Base-by-base conservation (phyloP, 2,113 vertebrate genomes). In the Protomyctophum bolini region DNA sequence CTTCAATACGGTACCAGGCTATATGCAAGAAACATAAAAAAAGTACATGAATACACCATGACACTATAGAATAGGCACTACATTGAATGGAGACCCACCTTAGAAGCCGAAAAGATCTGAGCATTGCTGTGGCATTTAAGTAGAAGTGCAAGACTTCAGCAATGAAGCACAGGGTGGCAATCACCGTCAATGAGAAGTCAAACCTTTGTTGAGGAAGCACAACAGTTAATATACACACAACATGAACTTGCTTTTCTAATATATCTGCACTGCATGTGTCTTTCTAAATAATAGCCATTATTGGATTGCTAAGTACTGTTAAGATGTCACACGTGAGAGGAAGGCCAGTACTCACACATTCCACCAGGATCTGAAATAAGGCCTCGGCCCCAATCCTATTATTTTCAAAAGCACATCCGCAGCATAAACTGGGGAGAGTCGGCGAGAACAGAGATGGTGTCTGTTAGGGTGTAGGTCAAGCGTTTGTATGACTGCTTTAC, bases 301-400 rank as follows among this genome's bases (percentile, higher is more conserved):
- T 3, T 10, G 51, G 12, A 50, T 7, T 6, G 33, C 62, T 68
- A 41, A 50, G 8, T 61, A 21, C 33, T 10, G 14, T 51, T 4
- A 66, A 52, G 4, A 71, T 55, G 48, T 54, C 8, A 41, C 33
- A 41, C 33, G 33, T 41, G 33, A 6, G 56, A 45, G 48, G 33
- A 6, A 45, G 29, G 5, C 63, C 47, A 48, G 72, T 80, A 97
- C 97, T 95, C 81, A 99, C 98, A 98, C 91, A 84, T 99, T 98
- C 98, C 98, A 99, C 1, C 97, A 96, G 0, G 96, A 98, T 75
- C 96, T 97, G 90, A 99, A 94, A 88, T 99, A 99, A 60, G 95
- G 93, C 11, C 96, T 45, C 0, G 97, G 98, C 7, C 97, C 98
- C 89, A 99, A 88, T 52, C 98, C 98, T 0, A 95, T 93, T 50